Evolutionary conservation across 2,797 vertebrate genomes (phyloP), one percentile per base, ranked within the genome.

Genomic region (Protonibea diacanthus): DNA sequence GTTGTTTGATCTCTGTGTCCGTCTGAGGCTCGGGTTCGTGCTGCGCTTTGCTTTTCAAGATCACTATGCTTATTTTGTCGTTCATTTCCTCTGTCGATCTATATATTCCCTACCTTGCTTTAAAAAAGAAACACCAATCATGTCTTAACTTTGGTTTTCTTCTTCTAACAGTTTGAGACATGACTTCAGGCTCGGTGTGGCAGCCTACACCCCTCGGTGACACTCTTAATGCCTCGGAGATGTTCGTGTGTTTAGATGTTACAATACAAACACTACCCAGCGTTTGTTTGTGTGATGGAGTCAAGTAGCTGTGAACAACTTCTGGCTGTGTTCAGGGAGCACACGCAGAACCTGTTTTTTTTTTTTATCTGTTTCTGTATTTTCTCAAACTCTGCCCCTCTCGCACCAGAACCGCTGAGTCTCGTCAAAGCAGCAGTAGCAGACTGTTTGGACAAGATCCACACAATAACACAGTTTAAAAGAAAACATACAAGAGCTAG

Each of bases 1-100:
- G 53, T 25, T 58, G 81, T 89, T 82, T 90, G 88, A 91, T 88
- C 84, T 84, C 48, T 58, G 42, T 15, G 61, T 86, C 82, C 63
- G 72, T 80, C 71, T 74, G 29, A 18, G 48, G 61, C 57, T 73
- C 48, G 49, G 47, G 44, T 65, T 83, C 60, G 21, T 38, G 75
- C 71, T 65, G 72, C 5, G 12, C 63, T 77, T 75, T 67, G 56
- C 84, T 80, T 84, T 81, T 61, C 82, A 72, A 78, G 59, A 80
- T 84, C 65, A 56, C 74, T 23, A 0, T 23, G 63, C 72, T 56
- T 74, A 74, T 80, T 60, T 78, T 71, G 57, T 85, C 48, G 40
- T 69, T 59, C 47, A 18, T 53, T 58, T 75, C 65, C 56, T 74
- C 66, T 75, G 67, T 71, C 47, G 5, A 74, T 74, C 61, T 56